Base-by-base conservation (phyloP, 2,113 vertebrate genomes). In the Rhombomys opimus region DNA sequence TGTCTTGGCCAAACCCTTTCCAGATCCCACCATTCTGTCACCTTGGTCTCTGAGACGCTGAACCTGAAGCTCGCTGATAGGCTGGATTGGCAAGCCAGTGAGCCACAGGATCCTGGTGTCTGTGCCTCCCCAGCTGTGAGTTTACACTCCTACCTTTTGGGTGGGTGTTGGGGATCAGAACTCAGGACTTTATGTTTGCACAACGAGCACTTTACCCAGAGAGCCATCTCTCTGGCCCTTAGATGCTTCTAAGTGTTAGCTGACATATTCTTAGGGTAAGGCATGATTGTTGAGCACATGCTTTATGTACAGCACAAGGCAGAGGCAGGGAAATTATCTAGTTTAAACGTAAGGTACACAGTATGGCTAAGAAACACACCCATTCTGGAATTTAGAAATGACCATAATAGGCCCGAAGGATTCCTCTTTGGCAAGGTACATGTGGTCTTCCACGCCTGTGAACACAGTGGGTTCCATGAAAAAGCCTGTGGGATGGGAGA, bases 371-470 rank as follows among this genome's bases (percentile, higher is more conserved):
- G 87, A 50, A 95, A 98, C 98, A 30, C 98, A 99, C 99, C 99
- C 99, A 0, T 99, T 98, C 98, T 98, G 99, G 97, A 99, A 99
- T 96, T 99, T 99, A 96, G 99, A 99, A 96, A 99, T 99, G 93
- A 99, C 98, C 99, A 99, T 99, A 90, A 99, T 98, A 0, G 99
- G 99, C 25, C 99, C 99, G 59, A 99, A 99, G 30, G 99, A 99
- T 73, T 99, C 99, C 96, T 99, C 99, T 93, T 98, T 97, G 91
- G 99, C 99, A 82, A 99, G 98, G 85, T 98, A 98, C 98, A 99
- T 99, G 86, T 99, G 98, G 93, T 99, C 99, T 96, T 99, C 99
- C 95, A 99, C 99, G 27, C 98, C 97, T n/a, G 98, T 99, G 96
- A 99, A 99, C 61, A 99, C 99, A 15, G 99, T 99, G 7, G 98